Conservation (phyloP, 2,888 invertebrate genomes). For the Lymantria monacha region DNA sequence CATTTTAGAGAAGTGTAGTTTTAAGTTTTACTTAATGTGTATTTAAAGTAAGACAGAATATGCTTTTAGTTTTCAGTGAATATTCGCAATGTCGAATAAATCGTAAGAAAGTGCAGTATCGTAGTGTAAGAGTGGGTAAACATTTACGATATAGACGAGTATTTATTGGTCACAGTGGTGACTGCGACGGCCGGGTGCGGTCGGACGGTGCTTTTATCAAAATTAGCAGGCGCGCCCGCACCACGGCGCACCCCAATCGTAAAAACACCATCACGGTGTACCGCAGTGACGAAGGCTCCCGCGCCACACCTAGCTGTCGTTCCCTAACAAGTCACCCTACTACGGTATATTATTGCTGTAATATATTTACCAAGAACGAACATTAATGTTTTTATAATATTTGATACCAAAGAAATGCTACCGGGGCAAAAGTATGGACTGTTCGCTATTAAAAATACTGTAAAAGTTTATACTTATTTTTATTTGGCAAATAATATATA, state of each 20-base stretch:
- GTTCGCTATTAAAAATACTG: constrained; percentile 1
- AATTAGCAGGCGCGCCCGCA: constrained; percentile 76
- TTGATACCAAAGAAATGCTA: constrained; percentile 34
- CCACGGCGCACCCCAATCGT: constrained; percentile 71
- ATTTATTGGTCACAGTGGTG: constrained; percentile 60
- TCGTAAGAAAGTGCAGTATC: not conserved
- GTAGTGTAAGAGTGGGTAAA: constrained; percentile 4
- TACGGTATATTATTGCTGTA: constrained; percentile 21
- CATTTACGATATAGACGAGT: constrained; percentile 24
- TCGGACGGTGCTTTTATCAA: constrained; percentile 79
- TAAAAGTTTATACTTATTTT: too few relatives aligned
- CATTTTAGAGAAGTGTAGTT: too few relatives aligned
- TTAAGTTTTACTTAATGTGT: too few relatives aligned
- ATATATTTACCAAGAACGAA: constrained; percentile 20
- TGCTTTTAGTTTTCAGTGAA: too few relatives aligned
- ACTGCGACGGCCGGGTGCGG: constrained; percentile 62
- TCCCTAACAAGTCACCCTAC: constrained; percentile 60
- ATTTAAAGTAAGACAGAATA: too few relatives aligned
- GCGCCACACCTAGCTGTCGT: constrained; percentile 71
- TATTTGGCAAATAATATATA: constrained; percentile 14
- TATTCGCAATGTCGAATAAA: not conserved
- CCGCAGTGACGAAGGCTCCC: constrained; percentile 61
- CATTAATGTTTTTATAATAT: constrained; percentile 12
- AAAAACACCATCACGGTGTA: constrained; percentile 74
- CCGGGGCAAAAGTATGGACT: constrained; percentile 35